These are phyloP conservation scores for Botrylloides violaceus DNA, from an alignment of 23 tunicate species.

Conservation along the genomic window DNA sequence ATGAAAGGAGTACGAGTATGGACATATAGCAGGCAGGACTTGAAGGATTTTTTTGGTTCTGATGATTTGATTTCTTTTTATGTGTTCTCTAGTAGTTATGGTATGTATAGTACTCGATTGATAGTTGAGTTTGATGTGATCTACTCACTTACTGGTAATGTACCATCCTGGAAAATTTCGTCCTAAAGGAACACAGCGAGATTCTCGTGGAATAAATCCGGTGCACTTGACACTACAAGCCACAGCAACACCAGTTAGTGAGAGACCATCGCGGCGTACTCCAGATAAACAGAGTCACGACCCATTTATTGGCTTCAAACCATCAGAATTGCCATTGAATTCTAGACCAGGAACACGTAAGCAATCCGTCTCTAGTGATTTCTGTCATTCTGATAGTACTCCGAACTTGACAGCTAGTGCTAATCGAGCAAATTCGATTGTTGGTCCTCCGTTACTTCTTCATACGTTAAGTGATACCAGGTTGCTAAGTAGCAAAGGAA, in stretches of 20 bases:
- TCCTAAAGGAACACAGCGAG: slow-evolving; percentile 31
- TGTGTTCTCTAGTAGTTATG: too few species aligned
- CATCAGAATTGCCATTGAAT: slow-evolving; percentile 80
- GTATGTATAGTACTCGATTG: too few species aligned
- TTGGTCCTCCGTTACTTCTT: slow-evolving; percentile 59
- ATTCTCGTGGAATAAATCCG: slow-evolving; percentile 53
- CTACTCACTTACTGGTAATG: slow-evolving; percentile 6
- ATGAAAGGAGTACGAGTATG: too few species aligned
- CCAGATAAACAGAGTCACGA: slow-evolving; percentile 78
- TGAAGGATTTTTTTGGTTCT: too few species aligned
- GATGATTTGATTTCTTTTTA: too few species aligned
- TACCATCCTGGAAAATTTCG: slow-evolving; percentile 81
- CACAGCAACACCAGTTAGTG: slow-evolving; percentile 53
- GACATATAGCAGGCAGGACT: too few species aligned
- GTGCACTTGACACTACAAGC: slow-evolving; percentile 78
- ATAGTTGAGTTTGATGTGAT: neutral
- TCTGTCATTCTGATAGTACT: neutral
- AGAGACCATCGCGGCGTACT: slow-evolving; percentile 53
- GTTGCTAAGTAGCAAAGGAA: slow-evolving; percentile 30
- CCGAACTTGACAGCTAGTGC: neutral
- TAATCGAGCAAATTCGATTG: neutral
- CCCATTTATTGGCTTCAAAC: slow-evolving; percentile 72
- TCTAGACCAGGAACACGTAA: slow-evolving; percentile 1
- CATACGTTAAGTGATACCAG: slow-evolving; percentile 88
- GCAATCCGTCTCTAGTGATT: slow-evolving; percentile 79